These are phyloP conservation scores for Malacoraja senta DNA, from an alignment of 2,797 vertebrate genomes.

Conservation along the genomic window DNA sequence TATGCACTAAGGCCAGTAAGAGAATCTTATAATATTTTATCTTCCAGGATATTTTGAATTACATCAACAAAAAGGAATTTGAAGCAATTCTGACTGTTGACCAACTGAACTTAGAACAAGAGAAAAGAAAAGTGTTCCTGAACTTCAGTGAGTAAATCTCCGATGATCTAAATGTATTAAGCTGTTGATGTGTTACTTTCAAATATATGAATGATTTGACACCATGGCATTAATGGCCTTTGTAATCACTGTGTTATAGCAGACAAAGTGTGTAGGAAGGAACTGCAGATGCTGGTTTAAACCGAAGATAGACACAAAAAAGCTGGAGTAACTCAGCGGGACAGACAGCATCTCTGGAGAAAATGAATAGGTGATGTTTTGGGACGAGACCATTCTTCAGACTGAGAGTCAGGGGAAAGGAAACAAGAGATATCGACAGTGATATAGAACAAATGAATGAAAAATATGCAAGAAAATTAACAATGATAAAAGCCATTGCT, in stretches of 20 bases:
- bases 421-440: too few relatives aligned
- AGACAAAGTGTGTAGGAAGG: not conserved
- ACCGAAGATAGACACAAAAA: too few relatives aligned
- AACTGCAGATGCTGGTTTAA: too few relatives aligned
- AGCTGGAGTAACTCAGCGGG: too few relatives aligned
- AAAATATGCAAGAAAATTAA: too few relatives aligned
- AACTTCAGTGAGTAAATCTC: slow-evolving; percentile 63
- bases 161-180: not conserved
- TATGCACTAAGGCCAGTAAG: not conserved
- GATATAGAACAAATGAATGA: too few relatives aligned
- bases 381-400: too few relatives aligned
- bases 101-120: slow-evolving; percentile 69
- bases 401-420: too few relatives aligned
- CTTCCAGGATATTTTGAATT: slow-evolving; percentile 66
- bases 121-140: slow-evolving; percentile 70
- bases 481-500: too few relatives aligned
- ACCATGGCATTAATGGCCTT: not conserved
- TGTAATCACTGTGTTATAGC: not conserved
- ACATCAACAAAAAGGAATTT: slow-evolving; percentile 68
- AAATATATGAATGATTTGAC: not conserved
- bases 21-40: slow-evolving; percentile 16
- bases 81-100: slow-evolving; percentile 71
- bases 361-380: too few relatives aligned
- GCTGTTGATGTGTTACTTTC: not conserved
- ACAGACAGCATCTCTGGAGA: too few relatives aligned